Percentiles rank a stretch among this genome's conserved stretches.
phyloP scores from a whole-genome alignment of 2,797 vertebrate genomes.

The Urosaurus nigricauda region DNA sequence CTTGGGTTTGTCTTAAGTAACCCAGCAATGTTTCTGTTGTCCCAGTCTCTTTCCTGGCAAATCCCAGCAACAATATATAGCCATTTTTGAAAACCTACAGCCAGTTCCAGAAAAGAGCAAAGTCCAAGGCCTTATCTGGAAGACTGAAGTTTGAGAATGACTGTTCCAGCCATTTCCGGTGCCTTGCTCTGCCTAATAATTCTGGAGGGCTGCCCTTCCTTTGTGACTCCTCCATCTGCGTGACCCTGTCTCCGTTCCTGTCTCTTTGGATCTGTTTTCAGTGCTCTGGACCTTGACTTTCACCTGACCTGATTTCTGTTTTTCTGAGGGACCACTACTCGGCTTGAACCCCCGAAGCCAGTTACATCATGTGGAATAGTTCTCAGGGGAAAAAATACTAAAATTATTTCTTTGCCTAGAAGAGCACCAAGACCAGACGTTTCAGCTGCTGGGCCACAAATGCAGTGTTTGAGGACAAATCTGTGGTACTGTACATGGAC shows the following conservation, averaged over 20 bases:
- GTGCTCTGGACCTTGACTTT: neutral
- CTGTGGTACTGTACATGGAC: neutral
- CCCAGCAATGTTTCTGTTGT: no score
- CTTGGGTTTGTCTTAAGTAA: no score
- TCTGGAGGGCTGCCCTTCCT: neutral
- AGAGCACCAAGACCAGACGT: neutral
- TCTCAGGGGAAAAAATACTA: neutral
- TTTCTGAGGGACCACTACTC: neutral
- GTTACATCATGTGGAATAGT: neutral
- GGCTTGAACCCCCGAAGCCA: neutral
- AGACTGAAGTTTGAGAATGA: neutral
- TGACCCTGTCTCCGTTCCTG: neutral
- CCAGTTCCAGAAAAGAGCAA: no score
- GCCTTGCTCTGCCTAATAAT: neutral
- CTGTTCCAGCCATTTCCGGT: neutral
- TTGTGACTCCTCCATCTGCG: neutral
- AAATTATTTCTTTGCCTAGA: neutral
- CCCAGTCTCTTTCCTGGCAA: no score
- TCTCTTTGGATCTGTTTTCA: neutral
- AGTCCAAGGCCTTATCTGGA: no score
- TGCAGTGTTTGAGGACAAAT: neutral
- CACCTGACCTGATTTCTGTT: neutral
- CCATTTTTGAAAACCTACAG: no score
- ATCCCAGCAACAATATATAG: no score
- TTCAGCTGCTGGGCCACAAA: conserved; percentile 2